Base-by-base conservation (phyloP, 2,888 invertebrate genomes). In the Tridacna crocea region DNA sequence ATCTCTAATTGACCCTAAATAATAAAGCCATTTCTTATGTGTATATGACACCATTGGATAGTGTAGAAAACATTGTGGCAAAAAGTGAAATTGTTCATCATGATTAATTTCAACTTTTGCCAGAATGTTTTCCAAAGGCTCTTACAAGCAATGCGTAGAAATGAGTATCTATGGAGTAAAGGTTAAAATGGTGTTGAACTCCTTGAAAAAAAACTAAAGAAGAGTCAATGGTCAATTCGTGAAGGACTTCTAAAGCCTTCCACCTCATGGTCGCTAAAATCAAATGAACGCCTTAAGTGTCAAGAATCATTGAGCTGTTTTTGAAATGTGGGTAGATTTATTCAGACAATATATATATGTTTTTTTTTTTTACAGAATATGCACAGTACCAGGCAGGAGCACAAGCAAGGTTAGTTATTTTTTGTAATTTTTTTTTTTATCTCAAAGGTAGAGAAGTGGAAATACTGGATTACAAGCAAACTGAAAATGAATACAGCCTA, bases 311-410 rank as follows among this genome's bases (percentile, higher is more conserved):
- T n/a, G n/a, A n/a, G n/a, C n/a, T n/a, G n/a, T n/a, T n/a, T n/a
- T n/a, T n/a, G n/a, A n/a, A n/a, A n/a, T n/a, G n/a, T n/a, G n/a
- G n/a, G 36, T 36, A 4, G 36, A 36, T 36, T 36, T 4, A 36
- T 36, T 36, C 36, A 36, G 36, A 36, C 2, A 22, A n/a, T 11
- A n/a, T 47, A n/a, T n/a, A n/a, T n/a, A n/a, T n/a, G n/a, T n/a
- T n/a, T 72, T 63, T 74, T 77, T 66, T 19, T 75, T 55, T 76
- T 75, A 51, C 79, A 85, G 85, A 85, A 76, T 85, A 85, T 63
- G 82, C 72, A 72, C 85, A 85, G 74, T 82, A 85, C 72, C 82
- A 85, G 61, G 66, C 77, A 72, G 78, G 77, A 58, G 82, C 75
- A 80, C 85, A 85, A 51, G 73, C 80, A 26, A 80, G 85, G 85